These are phyloP conservation scores for Cheilosia scutellata DNA, from an alignment of 2,888 invertebrate species.

Conservation along the genomic window DNA sequence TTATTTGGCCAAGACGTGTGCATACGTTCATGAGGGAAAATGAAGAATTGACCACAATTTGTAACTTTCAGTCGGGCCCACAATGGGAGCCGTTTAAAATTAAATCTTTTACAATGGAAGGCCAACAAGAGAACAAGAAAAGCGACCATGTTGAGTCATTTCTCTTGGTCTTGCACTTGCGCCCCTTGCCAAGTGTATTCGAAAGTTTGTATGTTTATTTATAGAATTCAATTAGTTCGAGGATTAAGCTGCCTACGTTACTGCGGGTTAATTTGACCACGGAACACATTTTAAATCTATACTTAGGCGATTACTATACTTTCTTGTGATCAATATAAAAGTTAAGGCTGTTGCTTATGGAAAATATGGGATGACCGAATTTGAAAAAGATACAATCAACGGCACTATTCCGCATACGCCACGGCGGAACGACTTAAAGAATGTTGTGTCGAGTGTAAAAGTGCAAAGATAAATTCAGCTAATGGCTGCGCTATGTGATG, in stretches of 20 bases:
- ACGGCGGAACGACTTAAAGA: too few species aligned
- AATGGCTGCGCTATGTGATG: too few species aligned
- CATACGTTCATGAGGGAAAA: conserved; percentile 49
- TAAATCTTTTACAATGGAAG: conserved; percentile 69
- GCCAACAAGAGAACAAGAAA: conserved; percentile 64
- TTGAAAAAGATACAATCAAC: too few species aligned
- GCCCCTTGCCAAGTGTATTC: conserved; percentile 23
- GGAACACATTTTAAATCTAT: not conserved
- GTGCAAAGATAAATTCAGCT: too few species aligned
- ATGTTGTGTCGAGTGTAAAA: too few species aligned
- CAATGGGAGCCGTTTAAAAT: conserved; percentile 74
- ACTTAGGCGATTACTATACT: not conserved
- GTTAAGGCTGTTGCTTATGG: too few species aligned
- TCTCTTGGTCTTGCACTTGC: conserved; percentile 43
- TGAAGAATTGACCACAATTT: conserved; percentile 73
- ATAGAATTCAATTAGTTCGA: conserved; percentile 56
- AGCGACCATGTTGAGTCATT: conserved; percentile 67
- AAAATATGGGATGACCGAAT: too few species aligned
- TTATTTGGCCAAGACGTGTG: conserved; percentile 62
- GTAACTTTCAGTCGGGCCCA: conserved; percentile 64
- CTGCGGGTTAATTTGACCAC: not conserved
- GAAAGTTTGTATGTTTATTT: conserved; percentile 53
- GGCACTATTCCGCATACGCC: too few species aligned
- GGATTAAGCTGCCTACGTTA: conserved; percentile 49
- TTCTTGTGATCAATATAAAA: too few species aligned